phyloP scores from a whole-genome alignment of 2,113 vertebrate species.

The Oryzias celebensis region DNA sequence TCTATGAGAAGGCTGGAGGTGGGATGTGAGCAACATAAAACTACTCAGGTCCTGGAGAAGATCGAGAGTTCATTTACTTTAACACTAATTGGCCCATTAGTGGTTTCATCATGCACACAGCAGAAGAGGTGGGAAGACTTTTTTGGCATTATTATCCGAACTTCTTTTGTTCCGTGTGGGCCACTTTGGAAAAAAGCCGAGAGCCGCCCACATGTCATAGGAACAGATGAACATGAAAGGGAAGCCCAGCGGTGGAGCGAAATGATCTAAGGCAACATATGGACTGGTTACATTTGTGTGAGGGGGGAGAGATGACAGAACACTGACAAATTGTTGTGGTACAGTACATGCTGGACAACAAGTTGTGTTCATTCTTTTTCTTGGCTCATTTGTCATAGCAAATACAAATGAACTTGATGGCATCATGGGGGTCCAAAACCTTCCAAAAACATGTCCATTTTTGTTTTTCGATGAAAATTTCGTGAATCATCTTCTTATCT shows the following conservation, averaged over 20 bases:
- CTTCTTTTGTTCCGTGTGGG: slow-evolving; percentile 44
- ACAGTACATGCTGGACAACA: slow-evolving; percentile 4
- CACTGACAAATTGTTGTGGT: slow-evolving; percentile 12
- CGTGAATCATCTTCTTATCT: no score
- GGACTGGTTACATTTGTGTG: slow-evolving; percentile 14
- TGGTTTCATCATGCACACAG: slow-evolving; percentile 20
- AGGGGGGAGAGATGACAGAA: slow-evolving; percentile 13
- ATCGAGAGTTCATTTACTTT: background rate
- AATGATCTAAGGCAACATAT: slow-evolving; percentile 31
- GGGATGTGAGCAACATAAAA: background rate
- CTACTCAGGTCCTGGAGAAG: background rate
- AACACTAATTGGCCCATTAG: background rate
- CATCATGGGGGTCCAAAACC: no score
- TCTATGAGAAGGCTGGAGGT: background rate
- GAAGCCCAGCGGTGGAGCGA: slow-evolving; percentile 29
- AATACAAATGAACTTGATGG: background rate
- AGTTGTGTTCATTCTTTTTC: background rate
- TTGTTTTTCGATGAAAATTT: no score
- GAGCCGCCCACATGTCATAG: slow-evolving; percentile 31
- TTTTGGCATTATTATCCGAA: slow-evolving; percentile 36
- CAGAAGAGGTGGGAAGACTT: slow-evolving; percentile 43
- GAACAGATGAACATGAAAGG: slow-evolving; percentile 39
- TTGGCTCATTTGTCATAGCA: background rate
- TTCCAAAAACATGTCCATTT: no score
- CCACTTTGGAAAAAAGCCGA: slow-evolving; percentile 38